Conservation (phyloP, 2,113 vertebrate species). For the Nycticebus coucang region DNA sequence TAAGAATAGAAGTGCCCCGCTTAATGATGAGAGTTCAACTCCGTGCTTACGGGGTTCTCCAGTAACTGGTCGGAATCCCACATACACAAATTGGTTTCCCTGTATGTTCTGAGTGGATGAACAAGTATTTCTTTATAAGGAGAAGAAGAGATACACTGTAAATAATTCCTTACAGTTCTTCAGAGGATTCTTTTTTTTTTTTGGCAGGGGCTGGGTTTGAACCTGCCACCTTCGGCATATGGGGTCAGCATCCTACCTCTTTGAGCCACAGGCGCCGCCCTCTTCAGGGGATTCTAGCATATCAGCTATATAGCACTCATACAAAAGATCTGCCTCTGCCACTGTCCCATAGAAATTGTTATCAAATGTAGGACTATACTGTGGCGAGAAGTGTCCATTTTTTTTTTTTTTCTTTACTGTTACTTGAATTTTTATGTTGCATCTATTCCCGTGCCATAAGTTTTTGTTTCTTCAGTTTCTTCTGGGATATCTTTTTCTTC, state of each 20-base stretch:
- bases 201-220: too few relatives aligned
- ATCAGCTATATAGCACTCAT: not conserved
- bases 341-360: not conserved
- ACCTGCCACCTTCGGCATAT: too few relatives aligned
- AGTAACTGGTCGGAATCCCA: not conserved
- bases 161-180: not conserved
- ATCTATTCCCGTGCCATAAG: too few relatives aligned
- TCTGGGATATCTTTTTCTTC: too few relatives aligned
- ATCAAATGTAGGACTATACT: not conserved
- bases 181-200: too few relatives aligned
- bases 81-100: not conserved
- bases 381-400: not conserved
- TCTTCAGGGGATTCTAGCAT: not conserved
- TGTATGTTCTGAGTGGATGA: not conserved
- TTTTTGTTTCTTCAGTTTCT: too few relatives aligned
- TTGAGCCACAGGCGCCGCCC: too few relatives aligned
- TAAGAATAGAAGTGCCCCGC: conserved; percentile 74
- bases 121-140: not conserved
- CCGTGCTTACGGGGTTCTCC: not conserved
- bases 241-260: too few relatives aligned
- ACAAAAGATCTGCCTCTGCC: not conserved
- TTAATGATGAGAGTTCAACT: not conserved
- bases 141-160: not conserved
- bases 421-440: too few relatives aligned
- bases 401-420: too few relatives aligned